These are phyloP conservation scores for Himalopsyche kuldschensis DNA, from an alignment of 2,888 invertebrate species.

Conservation along the genomic window DNA sequence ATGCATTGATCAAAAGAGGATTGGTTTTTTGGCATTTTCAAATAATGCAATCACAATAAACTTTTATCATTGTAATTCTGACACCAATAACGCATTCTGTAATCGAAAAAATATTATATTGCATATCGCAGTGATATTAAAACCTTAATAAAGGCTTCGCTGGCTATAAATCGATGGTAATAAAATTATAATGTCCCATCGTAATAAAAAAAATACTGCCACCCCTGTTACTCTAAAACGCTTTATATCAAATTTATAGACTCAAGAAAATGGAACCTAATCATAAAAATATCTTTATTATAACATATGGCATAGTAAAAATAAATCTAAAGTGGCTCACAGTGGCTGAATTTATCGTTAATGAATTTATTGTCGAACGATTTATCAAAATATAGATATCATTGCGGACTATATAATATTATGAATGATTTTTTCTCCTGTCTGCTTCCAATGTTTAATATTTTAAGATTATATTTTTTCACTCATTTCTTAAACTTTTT, in stretches of 20 bases:
- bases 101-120: neutral
- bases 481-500: no score
- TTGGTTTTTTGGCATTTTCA: no score
- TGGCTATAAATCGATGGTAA: slow-evolving; percentile 26
- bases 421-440: no score
- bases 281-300: neutral
- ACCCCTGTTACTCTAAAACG: neutral
- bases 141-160: slow-evolving; percentile 22
- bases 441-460: no score
- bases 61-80: neutral
- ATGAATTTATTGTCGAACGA: neutral
- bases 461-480: no score
- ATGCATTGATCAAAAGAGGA: no score
- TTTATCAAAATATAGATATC: neutral
- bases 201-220: neutral
- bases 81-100: neutral
- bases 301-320: neutral
- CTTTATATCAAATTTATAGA: neutral
- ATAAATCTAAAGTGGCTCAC: neutral
- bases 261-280: neutral
- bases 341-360: neutral
- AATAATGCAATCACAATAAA: no score
- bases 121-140: neutral
- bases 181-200: slow-evolving; percentile 25
- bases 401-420: neutral